Base-by-base conservation (phyloP, 2,888 invertebrate species). In the Bedellia somnulentella region DNA sequence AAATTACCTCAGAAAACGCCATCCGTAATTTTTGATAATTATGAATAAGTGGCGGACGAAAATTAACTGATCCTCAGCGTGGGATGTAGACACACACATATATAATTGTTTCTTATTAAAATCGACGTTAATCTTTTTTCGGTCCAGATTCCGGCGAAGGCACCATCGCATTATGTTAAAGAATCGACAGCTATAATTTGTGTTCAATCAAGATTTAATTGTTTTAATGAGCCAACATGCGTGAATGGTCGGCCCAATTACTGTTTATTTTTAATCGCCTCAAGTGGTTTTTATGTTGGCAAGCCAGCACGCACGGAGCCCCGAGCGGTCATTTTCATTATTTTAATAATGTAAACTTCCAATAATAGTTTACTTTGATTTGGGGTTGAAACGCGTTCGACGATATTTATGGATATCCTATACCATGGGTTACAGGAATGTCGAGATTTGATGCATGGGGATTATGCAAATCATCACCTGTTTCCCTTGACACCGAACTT, bases 131-230 rank as follows among this genome's bases (percentile, higher is more conserved):
- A 75, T 75, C 70, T 73, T 62, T 64, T 61, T 70, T 66, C 62
- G 68, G 59, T 61, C 61, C 64, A 60, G 67, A 70, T 63, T 66
- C 71, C 67, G 49, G 46, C 51, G 60, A 60, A 52, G 57, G 57
- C 45, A 15, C 57, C 67, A 64, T 59, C 71, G 61, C 58, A 73
- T 73, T 70, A 73, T 70, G 66, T 68, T 68, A 58, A 63, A 70
- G 59, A 71, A 73, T 75, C 75, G 75, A 75, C 75, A 75, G 73
- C 73, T 75, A 75, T 75, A 75, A 75, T 75, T 75, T 75, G 58
- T 66, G 75, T 75, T 73, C 75, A 75, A 75, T 75, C 75, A 75
- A 75, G 75, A 75, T 75, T 75, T 75, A 75, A 75, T 75, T 75
- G 75, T 75, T 75, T 75, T 75, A 75, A 75, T 75, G 75, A 75